These are phyloP conservation scores for Polypedilum pembai DNA, from an alignment of 1,140 invertebrate species.

Conservation along the genomic window DNA sequence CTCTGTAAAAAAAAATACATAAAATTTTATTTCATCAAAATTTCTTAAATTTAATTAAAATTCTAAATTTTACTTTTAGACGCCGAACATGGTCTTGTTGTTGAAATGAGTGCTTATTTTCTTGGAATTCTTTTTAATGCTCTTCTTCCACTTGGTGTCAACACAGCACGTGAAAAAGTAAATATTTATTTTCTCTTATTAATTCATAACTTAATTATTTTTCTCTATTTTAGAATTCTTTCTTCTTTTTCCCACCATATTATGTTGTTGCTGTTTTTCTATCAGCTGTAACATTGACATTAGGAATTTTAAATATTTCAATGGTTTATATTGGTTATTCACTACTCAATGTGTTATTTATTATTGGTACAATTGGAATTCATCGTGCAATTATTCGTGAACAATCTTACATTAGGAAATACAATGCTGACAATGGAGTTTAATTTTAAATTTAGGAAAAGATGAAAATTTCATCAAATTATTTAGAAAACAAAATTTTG, in stretches of 20 bases:
- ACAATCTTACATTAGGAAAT: background rate
- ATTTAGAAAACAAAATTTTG: too few relatives aligned
- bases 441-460: background rate
- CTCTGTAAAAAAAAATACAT: too few relatives aligned
- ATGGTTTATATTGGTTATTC: background rate
- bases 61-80: background rate
- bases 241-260: background rate
- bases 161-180: background rate
- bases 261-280: background rate
- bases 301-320: background rate
- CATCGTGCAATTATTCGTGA: background rate
- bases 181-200: background rate
- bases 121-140: background rate
- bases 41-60: too few relatives aligned
- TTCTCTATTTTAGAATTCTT: background rate
- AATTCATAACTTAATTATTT: background rate
- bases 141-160: background rate
- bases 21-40: too few relatives aligned
- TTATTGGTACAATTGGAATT: background rate
- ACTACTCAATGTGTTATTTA: background rate
- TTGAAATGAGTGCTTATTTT: conserved; percentile 4
- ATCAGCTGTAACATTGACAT: background rate
- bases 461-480: background rate
- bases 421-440: background rate
- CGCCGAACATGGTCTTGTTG: background rate